Evolutionary conservation across 1,140 invertebrate genomes (phyloP), one percentile per base, ranked within the genome.

Genomic region (Drosophila insularis): DNA sequence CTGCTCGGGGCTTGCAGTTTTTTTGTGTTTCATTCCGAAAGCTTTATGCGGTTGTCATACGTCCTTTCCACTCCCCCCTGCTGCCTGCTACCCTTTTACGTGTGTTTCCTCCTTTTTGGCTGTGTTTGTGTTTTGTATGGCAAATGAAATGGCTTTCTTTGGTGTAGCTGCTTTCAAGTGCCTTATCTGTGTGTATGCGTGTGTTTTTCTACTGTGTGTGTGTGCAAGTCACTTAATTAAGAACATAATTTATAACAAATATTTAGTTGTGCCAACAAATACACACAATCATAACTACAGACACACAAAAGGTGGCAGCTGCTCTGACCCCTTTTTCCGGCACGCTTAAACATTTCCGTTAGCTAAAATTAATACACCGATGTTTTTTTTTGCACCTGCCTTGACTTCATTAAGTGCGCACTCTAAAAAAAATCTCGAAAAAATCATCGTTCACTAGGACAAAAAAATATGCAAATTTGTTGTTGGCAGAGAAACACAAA

Each of bases 161-260:
- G 55, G 31, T 32, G 31, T 68, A 2, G 4, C 39, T 19, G 59
- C 75, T 70, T 67, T 19, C 3, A 53, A 71, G 66, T 60, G 63
- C 71, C 55, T 74, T 53, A 65, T 66, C 63, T 65, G 53, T 54
- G 32, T 55, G 59, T 55, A 4, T 59, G 32, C 27, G 56, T 80
- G 63, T 77, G 73, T 54, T 46, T 59, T 46, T 43, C 31, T 32
- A n/a, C 46, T 68, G 58, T 50, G 13, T 59, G 14, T 40, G 46
- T 63, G 68, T 54, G 66, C 68, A 17, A 80, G 84, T 80, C 84
- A 78, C 84, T 89, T 89, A 89, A 89, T 89, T 89, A 89, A 80
- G 71, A 84, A 61, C 73, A 89, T 89, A 78, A 89, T 89, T 89
- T 89, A 86, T 89, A 75, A 77, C 80, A 89, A 89, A 87, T 89